Conservation (phyloP, 2,113 vertebrate genomes). For the Urocolius indicus region DNA sequence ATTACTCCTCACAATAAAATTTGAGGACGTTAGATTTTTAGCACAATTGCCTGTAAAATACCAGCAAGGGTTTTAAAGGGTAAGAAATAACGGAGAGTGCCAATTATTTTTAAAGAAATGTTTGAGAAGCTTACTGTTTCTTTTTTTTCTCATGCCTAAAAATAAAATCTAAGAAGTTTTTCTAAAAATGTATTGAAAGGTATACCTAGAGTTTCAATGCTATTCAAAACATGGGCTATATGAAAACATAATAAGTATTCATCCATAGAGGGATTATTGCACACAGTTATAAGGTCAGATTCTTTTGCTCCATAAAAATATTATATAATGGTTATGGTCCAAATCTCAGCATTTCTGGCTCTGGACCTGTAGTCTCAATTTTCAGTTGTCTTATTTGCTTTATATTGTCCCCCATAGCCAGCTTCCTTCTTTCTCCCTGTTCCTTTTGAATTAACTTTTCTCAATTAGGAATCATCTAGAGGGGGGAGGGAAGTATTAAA, state of each 20-base stretch:
- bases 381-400: not conserved
- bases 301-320: conserved; percentile 28
- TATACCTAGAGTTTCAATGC: not conserved
- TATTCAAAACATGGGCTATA: not conserved
- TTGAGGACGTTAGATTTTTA: not conserved
- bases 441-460: conserved; percentile 6
- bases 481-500: not conserved
- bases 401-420: not conserved
- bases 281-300: not conserved
- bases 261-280: not conserved
- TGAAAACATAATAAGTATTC: not conserved
- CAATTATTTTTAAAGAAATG: not conserved
- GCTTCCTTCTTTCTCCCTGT: not conserved
- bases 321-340: not conserved
- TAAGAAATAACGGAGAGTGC: not conserved
- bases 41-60: not conserved
- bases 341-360: not conserved
- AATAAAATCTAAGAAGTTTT: not conserved
- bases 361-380: not conserved
- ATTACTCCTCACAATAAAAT: not conserved
- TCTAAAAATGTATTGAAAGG: not conserved
- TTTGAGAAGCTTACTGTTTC: not conserved
- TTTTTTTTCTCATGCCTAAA: not conserved
- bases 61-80: not conserved
- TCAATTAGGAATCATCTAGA: not conserved